A percentile compares a stretch with the other conserved stretches of the same genome.
Evolutionary conservation across 1,140 invertebrate genomes (phyloP).

Genomic region (Drosophila setifemur): DNA sequence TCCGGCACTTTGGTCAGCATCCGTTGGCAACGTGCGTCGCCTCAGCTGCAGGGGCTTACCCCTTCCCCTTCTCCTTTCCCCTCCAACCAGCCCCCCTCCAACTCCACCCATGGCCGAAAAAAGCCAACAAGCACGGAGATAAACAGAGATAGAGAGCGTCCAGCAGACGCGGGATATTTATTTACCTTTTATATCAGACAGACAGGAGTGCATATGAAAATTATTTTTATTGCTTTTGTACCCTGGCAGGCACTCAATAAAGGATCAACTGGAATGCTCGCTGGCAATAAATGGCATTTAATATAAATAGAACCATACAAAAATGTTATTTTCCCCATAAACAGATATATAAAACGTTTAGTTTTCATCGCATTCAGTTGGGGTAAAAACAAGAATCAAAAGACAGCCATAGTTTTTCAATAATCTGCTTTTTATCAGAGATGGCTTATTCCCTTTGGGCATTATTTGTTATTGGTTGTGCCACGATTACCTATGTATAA

Average conservation of each 20-base stretch:
- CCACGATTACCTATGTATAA: constrained; percentile 21
- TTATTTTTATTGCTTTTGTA: constrained; percentile 51
- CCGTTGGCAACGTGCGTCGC: constrained; percentile 46
- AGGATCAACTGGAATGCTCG: constrained; percentile 14
- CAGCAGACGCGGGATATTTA: constrained; percentile 39
- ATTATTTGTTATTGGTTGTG: not conserved
- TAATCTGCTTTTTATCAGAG: not conserved
- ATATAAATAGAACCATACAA: not conserved
- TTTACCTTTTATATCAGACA: constrained; percentile 55
- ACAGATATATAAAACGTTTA: not conserved
- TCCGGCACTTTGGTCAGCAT: constrained; percentile 67
- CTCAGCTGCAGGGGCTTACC: constrained; percentile 44
- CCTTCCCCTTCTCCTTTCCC: constrained; percentile 7
- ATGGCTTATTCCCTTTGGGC: not conserved
- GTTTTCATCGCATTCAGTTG: no score
- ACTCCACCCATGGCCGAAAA: no score
- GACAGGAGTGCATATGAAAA: constrained; percentile 52
- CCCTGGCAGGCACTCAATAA: constrained; percentile 9
- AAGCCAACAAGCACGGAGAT: constrained; percentile 5
- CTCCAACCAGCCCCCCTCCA: not conserved
- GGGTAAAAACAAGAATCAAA: no score
- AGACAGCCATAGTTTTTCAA: not conserved
- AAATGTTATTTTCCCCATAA: not conserved
- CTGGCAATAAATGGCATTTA: constrained; percentile 3
- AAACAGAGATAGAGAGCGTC: constrained; percentile 40